Evolutionary conservation across 2,888 invertebrate genomes (phyloP), one percentile per base, ranked within the genome.

Genomic region (Smittia sp.): DNA sequence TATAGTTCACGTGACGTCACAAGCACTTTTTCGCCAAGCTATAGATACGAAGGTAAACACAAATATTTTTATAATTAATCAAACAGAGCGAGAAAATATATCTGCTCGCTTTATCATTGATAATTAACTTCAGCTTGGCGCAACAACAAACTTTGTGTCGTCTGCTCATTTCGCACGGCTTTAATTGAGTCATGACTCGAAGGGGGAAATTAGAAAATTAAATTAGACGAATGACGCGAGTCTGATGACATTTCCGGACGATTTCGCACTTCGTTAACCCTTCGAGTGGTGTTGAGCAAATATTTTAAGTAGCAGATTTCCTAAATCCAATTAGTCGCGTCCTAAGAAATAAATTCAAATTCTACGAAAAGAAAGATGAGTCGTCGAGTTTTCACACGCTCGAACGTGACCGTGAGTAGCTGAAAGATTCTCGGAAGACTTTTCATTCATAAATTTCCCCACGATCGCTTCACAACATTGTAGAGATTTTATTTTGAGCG

Each of bases 1-100:
- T 32, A 32, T 32, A 46, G 46, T 46, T 46, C 46, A 46, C 6
- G 46, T 46, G 46, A 46, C 46, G 46, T 46, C 46, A 46, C 46
- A 46, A 46, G n/a, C 9, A 32, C 9, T 32, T 32, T 32, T 32
- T 46, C 11, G 2, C 46, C 7, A 39, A 9, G 46, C 15, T 46
- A 6, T 2, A 11, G 13, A 46, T 46, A 13, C 4, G 39, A 39
- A 39, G 39, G 46, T 46, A 46, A 46, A 11, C 15, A 46, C 15
- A 46, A 13, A 15, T 46, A 46, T n/a, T 46, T 46, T 46, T 11
- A 46, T 46, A n/a, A 15, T 46, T 46, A 46, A 46, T 46, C 46
- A 46, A 46, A 46, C n/a, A 46, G 4, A 15, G 11, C n/a, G 46
- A 46, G 46, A 46, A n/a, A 46, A 46, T 46, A n/a, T 46, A 46